Conservation (phyloP, 2,113 vertebrate genomes). For the Protobothrops mucrosquamatus region DNA sequence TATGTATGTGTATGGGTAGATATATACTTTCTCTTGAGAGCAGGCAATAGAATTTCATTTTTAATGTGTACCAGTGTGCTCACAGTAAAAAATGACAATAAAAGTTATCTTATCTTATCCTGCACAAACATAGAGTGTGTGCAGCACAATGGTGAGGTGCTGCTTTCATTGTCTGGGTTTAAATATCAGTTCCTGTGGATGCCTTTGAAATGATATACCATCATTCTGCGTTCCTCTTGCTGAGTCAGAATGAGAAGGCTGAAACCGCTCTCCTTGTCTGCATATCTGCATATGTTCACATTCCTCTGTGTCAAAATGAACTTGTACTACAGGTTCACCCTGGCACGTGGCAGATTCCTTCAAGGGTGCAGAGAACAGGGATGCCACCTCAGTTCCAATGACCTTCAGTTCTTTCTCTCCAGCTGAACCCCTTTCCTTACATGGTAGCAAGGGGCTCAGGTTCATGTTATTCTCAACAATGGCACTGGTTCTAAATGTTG, state of each 20-base stretch:
- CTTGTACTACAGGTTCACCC: background rate
- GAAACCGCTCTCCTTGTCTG: background rate
- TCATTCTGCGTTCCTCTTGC: background rate
- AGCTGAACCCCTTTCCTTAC: background rate
- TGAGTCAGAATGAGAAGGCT: background rate
- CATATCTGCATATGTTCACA: background rate
- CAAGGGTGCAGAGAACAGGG: background rate
- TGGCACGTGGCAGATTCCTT: background rate
- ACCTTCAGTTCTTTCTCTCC: background rate
- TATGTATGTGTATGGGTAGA: too few relatives aligned
- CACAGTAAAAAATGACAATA: background rate
- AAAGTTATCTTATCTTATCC: background rate
- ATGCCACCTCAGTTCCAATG: background rate
- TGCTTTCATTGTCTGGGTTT: background rate
- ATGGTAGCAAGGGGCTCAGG: background rate
- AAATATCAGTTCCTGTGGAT: background rate
- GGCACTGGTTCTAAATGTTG: background rate
- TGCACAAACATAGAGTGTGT: background rate
- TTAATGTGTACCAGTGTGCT: background rate
- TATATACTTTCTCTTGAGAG: too few relatives aligned
- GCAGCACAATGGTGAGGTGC: background rate
- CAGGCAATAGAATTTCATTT: background rate
- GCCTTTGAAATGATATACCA: background rate
- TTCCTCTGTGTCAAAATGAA: background rate
- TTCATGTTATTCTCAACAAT: background rate